Base-by-base conservation (phyloP, 1,140 invertebrate genomes). In the Trachelipus rathkii region DNA sequence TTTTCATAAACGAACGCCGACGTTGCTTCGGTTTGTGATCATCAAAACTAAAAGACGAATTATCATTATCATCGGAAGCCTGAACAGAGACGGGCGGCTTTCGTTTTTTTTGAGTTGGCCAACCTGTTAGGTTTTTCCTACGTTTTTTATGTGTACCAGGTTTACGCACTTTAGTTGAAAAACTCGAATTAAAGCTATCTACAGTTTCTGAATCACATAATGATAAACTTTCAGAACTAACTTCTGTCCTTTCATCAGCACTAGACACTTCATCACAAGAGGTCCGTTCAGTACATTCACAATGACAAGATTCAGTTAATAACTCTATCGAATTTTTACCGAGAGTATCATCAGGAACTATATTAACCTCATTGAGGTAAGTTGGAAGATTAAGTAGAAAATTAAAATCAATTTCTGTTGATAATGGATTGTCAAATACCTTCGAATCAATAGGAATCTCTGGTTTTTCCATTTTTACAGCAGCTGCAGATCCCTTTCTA, bases 181-280 rank as follows among this genome's bases (percentile, higher is more conserved):
- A 76, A 74, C 75, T 77, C 21, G 77, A 50, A 69, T 45, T 71
- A 72, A 77, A 79, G 46, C 74, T 69, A 46, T 81, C 80, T 44
- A 81, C 72, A n/a, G 77, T 81, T 77, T 81, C 80, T 13, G 80
- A 81, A 70, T 81, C 80, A 72, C 77, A 78, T 13, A 81, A 66
- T 10, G 80, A 81, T 6, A 81, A 73, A 75, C 80, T 78, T 60
- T 81, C 80, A 33, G 80, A 81, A 75, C 80, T 81, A 5, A 75
- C 77, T 44, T 81, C 80, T 44, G 80, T 81, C 72, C 76, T 81
- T 66, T 78, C 80, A 74, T 81, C 80, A 24, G 75, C 76, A 77
- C 80, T 81, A 71, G 80, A 81, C 72, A 79, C 74, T 21, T 81
- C 80, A 44, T 81, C 80, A 78, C 76, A 81, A n/a, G 77, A 81